Evolutionary conservation across 2,888 invertebrate genomes (phyloP).

Genomic region (Mythimna lalbum): DNA sequence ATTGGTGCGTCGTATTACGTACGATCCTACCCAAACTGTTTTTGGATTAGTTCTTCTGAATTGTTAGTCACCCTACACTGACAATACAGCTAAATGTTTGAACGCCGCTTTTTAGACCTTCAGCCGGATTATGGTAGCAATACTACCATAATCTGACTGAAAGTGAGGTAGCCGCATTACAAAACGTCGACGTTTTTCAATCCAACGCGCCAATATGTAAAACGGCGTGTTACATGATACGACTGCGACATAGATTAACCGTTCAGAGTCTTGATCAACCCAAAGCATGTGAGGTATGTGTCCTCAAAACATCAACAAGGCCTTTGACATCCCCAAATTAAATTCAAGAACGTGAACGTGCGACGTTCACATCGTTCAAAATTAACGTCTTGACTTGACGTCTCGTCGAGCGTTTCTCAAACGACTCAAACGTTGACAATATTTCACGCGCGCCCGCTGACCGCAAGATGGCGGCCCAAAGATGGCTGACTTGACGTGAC

Average conservation of each 20-base stretch:
- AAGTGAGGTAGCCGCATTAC: too few species aligned
- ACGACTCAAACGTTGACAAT: slow-evolving; percentile 60
- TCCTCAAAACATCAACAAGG: slow-evolving; percentile 38
- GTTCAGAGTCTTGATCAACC: slow-evolving; percentile 17
- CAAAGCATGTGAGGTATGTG: slow-evolving; percentile 21
- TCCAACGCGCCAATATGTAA: too few species aligned
- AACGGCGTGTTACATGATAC: too few species aligned
- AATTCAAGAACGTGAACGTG: slow-evolving; percentile 46
- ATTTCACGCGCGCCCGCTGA: slow-evolving; percentile 61
- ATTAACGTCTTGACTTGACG: slow-evolving; percentile 57
- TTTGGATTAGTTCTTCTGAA: too few species aligned
- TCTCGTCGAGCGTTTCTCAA: slow-evolving; percentile 51
- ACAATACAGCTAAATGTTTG: too few species aligned
- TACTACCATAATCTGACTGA: too few species aligned
- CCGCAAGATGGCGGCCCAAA: slow-evolving; percentile 62
- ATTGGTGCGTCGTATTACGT: too few species aligned
- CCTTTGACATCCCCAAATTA: slow-evolving; percentile 50
- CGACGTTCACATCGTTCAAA: slow-evolving; percentile 55
- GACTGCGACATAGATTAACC: neutral
- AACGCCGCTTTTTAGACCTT: too few species aligned
- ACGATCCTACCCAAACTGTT: too few species aligned
- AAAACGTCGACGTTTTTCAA: too few species aligned
- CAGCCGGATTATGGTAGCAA: too few species aligned
- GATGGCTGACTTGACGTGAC: slow-evolving; percentile 69
- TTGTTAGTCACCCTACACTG: too few species aligned